Evolutionary conservation across 1,140 invertebrate genomes (phyloP), one percentile per base, ranked within the genome.

Genomic region (Homarus americanus): DNA sequence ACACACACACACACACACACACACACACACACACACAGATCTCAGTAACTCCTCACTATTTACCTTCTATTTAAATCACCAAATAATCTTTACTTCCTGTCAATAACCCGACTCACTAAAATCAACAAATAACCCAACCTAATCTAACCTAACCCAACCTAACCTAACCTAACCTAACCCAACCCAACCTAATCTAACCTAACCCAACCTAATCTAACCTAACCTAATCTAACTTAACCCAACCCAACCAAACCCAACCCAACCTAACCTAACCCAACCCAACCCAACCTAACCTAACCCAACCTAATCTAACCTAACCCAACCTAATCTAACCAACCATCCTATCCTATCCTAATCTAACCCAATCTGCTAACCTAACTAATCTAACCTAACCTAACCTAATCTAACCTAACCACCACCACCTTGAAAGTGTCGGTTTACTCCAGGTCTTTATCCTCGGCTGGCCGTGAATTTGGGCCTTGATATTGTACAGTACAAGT

Each of bases 1-100:
- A 72, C 24, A 72, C 66, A 72, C 66, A 72, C 66, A 72, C 66
- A 72, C 66, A 72, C 66, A 72, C 66, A 72, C 66, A 72, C 32
- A 28, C 66, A 28, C 66, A 72, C 66, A 72, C 32, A n/a, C 32
- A 34, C 66, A 34, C 32, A 72, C 24, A 72, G 5, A n/a, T 5
- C 20, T 34, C 10, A 12, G 24, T 15, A 63, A 10, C 24, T 63
- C 24, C 53, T 63, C 24, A 63, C 24, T 63, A 12, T 15, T 63
- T 24, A 63, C 5, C 34, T 72, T 72, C 66, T 28, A 72, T 72
- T n/a, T n/a, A n/a, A n/a, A n/a, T n/a, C n/a, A n/a, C n/a, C n/a
- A n/a, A n/a, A n/a, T n/a, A n/a, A n/a, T n/a, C n/a, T n/a, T n/a
- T n/a, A n/a, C n/a, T n/a, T n/a, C n/a, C n/a, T n/a, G n/a, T n/a